Base-by-base conservation (phyloP, 2,797 vertebrate species). In the Melanotaenia maccullochi region DNA sequence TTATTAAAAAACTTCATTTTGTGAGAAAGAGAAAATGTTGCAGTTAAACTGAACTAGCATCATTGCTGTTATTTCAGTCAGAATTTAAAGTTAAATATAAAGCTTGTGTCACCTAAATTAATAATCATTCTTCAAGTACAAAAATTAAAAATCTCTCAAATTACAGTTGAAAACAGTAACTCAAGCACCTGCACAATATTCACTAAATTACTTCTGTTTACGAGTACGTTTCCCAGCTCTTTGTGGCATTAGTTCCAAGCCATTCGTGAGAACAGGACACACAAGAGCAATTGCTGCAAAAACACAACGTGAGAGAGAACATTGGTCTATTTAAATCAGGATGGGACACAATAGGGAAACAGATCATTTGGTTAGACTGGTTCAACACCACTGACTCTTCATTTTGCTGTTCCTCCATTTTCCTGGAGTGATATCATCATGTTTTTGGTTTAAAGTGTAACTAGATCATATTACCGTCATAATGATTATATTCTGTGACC, bases 251-350 rank as follows among this genome's bases (percentile, higher is more conserved):
- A 13, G 11, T 63, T 52, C 2, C 25, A 57, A 65, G 18, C 22
- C 32, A 71, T 16, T 66, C 40, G 18, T 0, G 0, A 57, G 18
- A 66, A 13, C 72, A 76, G 66, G 77, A 82, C 83, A 74, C 16
- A 1, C 32, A 30, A 33, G 30, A 58, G 36, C n/a, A 60, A 67
- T n/a, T 55, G 44, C 12, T 44, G 78, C 68, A 83, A 87, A 85
- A 22, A 22, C 2, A 13, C 30, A 56, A 51, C 56, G 73, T 9
- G 52, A 59, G 32, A 55, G 24, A 65, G 35, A 61, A 60, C 56
- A 86, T 88, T 89, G 87, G 87, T 71, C 18, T 85, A 86, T 84
- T 81, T 68, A 86, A 90, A 90, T 89, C 60, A 77, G 58, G 20
- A 69, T 58, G 52, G 60, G 35, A 56, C 35, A 67, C 57, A 61